These are phyloP conservation scores for Toxotes chatareus DNA, from an alignment of 2,113 vertebrate genomes.

Conservation along the genomic window DNA sequence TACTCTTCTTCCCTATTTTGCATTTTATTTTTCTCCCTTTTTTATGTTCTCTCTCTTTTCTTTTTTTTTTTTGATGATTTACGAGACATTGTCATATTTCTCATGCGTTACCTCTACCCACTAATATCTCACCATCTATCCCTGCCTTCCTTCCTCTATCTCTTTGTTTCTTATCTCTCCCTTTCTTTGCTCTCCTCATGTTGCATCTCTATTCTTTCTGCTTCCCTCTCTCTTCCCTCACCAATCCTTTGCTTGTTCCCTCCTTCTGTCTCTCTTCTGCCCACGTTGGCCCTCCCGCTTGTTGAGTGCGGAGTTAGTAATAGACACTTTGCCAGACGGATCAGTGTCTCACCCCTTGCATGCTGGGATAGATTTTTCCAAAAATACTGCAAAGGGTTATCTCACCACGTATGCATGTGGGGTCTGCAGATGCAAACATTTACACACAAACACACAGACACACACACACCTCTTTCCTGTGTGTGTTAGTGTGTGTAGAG, in stretches of 20 bases:
- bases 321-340: constrained; percentile 66
- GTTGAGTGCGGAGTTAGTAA: constrained; percentile 57
- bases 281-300: constrained; percentile 44
- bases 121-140: constrained; percentile 7
- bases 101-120: neutral
- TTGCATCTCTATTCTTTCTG: neutral
- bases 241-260: constrained; percentile 3
- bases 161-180: neutral
- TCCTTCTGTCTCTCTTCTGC: constrained; percentile 17
- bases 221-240: neutral
- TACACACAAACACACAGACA: neutral
- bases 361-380: constrained; percentile 76
- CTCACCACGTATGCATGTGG: constrained; percentile 49
- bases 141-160: neutral
- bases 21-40: neutral
- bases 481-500: constrained; percentile 37
- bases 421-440: constrained; percentile 1
- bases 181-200: neutral
- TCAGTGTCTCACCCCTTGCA: constrained; percentile 66
- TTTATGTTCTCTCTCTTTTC: neutral
- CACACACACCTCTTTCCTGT: constrained; percentile 3
- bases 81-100: constrained; percentile 6
- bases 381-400: constrained; percentile 75
- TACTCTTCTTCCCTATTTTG: neutral
- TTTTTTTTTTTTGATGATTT: no score